Conservation (phyloP, 1,140 invertebrate species). For the Sycobia sp. region DNA sequence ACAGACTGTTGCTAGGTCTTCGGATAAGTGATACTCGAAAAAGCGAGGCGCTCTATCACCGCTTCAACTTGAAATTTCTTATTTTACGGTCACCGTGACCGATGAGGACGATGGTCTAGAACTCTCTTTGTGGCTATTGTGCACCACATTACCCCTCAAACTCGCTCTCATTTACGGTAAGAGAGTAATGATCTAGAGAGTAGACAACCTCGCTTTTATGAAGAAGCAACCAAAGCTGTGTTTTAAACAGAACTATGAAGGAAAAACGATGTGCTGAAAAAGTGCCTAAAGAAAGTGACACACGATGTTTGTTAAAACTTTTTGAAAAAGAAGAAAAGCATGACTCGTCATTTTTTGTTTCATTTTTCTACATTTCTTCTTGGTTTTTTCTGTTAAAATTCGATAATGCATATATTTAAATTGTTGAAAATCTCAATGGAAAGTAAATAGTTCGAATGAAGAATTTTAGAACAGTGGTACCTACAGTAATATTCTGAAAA, state of each 20-base stretch:
- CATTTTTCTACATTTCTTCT: conserved; percentile 1
- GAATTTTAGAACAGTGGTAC: conserved; percentile 27
- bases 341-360: conserved; percentile 23
- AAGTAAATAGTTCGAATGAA: conserved; percentile 32
- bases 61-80: conserved; percentile 14
- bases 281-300: conserved; percentile 34
- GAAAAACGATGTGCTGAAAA: conserved; percentile 26
- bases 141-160: too few relatives aligned
- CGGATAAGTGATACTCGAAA: conserved; percentile 50
- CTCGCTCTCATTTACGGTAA: too few relatives aligned
- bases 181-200: too few relatives aligned
- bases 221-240: conserved; percentile 32
- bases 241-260: conserved; percentile 3
- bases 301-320: conserved; percentile 25
- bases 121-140: too few relatives aligned
- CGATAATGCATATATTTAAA: conserved; percentile 1
- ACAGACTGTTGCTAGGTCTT: conserved; percentile 62
- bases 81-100: conserved; percentile 4
- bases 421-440: not conserved
- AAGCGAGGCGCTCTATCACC: conserved; percentile 11
- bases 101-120: conserved; percentile 4
- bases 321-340: conserved; percentile 20
- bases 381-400: conserved; percentile 2
- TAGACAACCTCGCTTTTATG: conserved; percentile 2
- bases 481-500: not conserved